Evolutionary conservation across 1,140 invertebrate species (phyloP).

Genomic region (Hyles vespertilio): DNA sequence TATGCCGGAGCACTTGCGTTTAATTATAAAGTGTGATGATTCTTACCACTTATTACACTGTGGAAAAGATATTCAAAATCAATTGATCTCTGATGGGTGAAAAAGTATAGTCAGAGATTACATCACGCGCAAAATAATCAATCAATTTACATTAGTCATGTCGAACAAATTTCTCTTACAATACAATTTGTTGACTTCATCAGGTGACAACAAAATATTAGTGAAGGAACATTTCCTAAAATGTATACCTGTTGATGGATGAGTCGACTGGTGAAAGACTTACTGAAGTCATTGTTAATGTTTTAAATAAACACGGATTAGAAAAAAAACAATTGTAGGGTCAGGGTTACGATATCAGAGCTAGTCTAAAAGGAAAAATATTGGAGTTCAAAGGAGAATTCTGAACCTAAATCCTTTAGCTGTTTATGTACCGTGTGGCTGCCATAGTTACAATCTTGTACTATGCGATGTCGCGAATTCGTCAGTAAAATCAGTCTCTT

Average conservation of each 20-base stretch:
- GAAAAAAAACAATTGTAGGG: slow-evolving; percentile 23
- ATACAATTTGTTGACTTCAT: slow-evolving; percentile 33
- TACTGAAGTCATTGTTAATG: slow-evolving; percentile 28
- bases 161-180: slow-evolving; percentile 30
- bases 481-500: slow-evolving; percentile 23
- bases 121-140: slow-evolving; percentile 24
- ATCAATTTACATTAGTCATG: slow-evolving; percentile 30
- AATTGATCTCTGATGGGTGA: slow-evolving; percentile 29
- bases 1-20: slow-evolving; percentile 22
- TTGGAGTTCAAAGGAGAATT: slow-evolving; percentile 34
- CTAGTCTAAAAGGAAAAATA: slow-evolving; percentile 37
- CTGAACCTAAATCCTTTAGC: slow-evolving; percentile 29
- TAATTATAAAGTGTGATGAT: slow-evolving; percentile 18
- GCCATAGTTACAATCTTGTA: slow-evolving; percentile 32
- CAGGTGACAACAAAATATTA: slow-evolving; percentile 11
- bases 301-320: slow-evolving; percentile 31
- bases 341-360: slow-evolving; percentile 34
- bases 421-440: slow-evolving; percentile 30
- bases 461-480: slow-evolving; percentile 28
- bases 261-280: slow-evolving; percentile 34
- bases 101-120: slow-evolving; percentile 31
- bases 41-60: slow-evolving; percentile 30
- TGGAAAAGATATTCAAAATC: slow-evolving; percentile 35
- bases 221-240: slow-evolving; percentile 33
- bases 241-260: slow-evolving; percentile 28